phyloP scores from a whole-genome alignment of 2,113 vertebrate species.

The Litocranius walleri region DNA sequence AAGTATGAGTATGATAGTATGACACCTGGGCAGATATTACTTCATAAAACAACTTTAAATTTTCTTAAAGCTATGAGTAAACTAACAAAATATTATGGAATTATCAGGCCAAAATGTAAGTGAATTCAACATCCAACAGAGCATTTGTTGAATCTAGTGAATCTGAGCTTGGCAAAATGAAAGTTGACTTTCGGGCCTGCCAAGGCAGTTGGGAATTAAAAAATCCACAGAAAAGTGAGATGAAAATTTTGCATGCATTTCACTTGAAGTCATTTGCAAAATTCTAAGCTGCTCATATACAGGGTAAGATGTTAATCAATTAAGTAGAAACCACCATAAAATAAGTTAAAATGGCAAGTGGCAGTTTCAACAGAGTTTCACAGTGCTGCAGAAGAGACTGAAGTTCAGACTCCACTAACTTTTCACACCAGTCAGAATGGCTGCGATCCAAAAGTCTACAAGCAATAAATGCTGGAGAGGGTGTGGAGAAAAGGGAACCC shows the following conservation, averaged over 20 bases:
- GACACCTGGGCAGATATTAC: neutral
- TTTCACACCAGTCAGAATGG: too few relatives aligned
- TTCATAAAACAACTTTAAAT: neutral
- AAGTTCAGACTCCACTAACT: neutral
- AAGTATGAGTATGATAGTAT: neutral
- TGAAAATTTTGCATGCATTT: neutral
- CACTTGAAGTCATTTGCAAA: neutral
- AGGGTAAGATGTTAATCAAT: neutral
- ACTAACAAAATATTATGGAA: neutral
- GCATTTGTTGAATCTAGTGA: conserved; percentile 17
- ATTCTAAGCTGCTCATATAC: neutral
- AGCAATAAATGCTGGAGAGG: too few relatives aligned
- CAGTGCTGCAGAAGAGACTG: neutral
- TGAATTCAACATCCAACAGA: neutral
- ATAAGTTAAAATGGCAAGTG: neutral
- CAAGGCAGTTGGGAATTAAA: neutral
- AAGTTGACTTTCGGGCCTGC: neutral
- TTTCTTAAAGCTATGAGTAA: neutral
- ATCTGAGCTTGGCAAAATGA: neutral
- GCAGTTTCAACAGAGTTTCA: neutral
- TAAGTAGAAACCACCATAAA: neutral
- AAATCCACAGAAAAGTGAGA: neutral
- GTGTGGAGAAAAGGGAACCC: too few relatives aligned
- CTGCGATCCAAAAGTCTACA: too few relatives aligned
- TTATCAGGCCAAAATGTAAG: neutral